Evolutionary conservation across 2,888 invertebrate genomes (phyloP).

Genomic region (Ochropacha duplaris): DNA sequence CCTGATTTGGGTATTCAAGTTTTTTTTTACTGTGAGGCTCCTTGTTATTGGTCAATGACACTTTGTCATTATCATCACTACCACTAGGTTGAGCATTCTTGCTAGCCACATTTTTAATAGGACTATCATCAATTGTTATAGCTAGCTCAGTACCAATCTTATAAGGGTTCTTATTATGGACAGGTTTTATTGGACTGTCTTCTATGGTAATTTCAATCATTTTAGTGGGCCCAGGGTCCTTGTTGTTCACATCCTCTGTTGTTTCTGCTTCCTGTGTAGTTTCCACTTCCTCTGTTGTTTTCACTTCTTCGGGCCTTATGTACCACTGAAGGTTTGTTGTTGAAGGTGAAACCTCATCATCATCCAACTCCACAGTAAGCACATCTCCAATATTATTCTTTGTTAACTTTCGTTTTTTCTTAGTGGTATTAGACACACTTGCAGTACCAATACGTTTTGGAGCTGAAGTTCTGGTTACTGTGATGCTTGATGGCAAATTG

Average conservation of each 20-base stretch:
- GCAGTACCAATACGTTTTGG: background rate
- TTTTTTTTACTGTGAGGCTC: conserved; percentile 65
- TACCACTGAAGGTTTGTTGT: conserved; percentile 65
- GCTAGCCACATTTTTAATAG: conserved; percentile 43
- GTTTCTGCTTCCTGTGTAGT: conserved; percentile 48
- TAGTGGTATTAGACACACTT: background rate
- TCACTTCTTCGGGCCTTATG: conserved; percentile 65
- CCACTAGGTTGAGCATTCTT: conserved; percentile 26
- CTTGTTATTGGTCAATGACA: conserved; percentile 24
- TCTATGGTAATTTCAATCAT: conserved; percentile 74
- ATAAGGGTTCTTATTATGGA: conserved; percentile 36
- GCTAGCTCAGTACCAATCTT: conserved; percentile 52
- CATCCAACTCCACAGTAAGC: conserved; percentile 67
- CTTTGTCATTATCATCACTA: conserved; percentile 43
- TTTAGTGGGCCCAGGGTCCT: conserved; percentile 52
- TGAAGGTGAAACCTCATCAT: conserved; percentile 50
- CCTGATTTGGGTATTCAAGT: conserved; percentile 54
- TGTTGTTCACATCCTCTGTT: conserved; percentile 59
- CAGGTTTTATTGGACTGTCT: conserved; percentile 68
- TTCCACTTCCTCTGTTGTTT: conserved; percentile 48
- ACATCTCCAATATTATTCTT: conserved; percentile 31
- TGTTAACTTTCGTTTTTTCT: conserved; percentile 20
- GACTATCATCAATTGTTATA: conserved; percentile 74
- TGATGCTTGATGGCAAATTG: conserved; percentile 61
- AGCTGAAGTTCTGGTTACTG: conserved; percentile 47